Conservation (phyloP, 1,140 invertebrate species). For the Whitmania pigra region DNA sequence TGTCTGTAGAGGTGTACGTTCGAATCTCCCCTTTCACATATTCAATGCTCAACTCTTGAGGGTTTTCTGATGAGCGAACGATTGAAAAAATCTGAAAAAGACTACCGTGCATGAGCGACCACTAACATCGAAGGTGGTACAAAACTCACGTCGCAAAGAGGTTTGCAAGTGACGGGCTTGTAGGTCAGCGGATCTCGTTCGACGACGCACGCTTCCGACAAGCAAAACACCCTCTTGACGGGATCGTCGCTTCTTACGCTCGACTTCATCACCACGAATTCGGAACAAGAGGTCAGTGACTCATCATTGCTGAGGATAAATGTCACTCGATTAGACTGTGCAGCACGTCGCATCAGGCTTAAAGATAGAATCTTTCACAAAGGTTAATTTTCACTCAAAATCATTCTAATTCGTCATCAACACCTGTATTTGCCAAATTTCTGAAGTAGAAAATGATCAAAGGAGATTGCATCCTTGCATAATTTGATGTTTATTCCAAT, state of each 20-base stretch:
- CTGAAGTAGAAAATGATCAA: constrained; percentile 70
- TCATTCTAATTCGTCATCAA: constrained; percentile 13
- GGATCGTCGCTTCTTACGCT: constrained; percentile 35
- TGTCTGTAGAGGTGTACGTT: constrained; percentile 70
- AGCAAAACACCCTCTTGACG: constrained; percentile 73
- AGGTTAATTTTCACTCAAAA: too few species aligned
- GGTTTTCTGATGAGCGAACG: constrained; percentile 73
- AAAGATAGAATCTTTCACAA: too few species aligned
- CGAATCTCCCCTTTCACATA: constrained; percentile 79
- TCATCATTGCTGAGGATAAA: constrained; percentile 35
- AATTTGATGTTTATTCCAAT: constrained; percentile 71
- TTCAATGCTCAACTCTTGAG: constrained; percentile 84
- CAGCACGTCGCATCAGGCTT: too few species aligned
- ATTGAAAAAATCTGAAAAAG: constrained; percentile 62
- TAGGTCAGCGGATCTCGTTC: constrained; percentile 94
- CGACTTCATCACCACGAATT: constrained; percentile 41
- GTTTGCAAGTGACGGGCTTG: constrained; percentile 72
- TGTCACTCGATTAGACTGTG: too few species aligned
- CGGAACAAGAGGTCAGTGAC: constrained; percentile 39
- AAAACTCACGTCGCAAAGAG: constrained; percentile 62
- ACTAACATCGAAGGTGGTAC: not conserved
- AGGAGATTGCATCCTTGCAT: constrained; percentile 63
- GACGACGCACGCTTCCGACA: constrained; percentile 85
- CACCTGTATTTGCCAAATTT: constrained; percentile 82
- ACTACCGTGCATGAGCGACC: not conserved